These are phyloP conservation scores for Hippocampus guttulatus DNA, from an alignment of 2,113 vertebrate genomes.

Conservation along the genomic window DNA sequence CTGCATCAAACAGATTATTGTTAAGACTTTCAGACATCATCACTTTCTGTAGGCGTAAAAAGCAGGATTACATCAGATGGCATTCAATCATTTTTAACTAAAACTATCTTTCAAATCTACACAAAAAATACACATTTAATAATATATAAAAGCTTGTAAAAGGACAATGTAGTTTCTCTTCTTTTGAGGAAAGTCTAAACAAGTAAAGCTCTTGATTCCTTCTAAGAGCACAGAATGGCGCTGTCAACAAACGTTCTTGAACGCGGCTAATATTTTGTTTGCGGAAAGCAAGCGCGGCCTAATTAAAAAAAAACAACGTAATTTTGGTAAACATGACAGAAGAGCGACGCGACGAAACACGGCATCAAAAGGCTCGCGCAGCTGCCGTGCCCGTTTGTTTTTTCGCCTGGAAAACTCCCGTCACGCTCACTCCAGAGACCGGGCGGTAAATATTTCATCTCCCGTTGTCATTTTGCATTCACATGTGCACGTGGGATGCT, in stretches of 20 bases:
- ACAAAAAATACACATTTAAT: no score
- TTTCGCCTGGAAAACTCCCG: conserved; percentile 26
- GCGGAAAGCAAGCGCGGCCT: background rate
- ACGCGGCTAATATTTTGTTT: background rate
- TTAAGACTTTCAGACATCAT: no score
- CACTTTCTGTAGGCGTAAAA: no score
- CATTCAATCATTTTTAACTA: no score
- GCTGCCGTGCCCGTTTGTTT: conserved; percentile 16
- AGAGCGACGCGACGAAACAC: background rate
- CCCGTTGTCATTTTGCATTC: conserved; percentile 49
- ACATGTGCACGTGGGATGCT: conserved; percentile 31
- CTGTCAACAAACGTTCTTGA: background rate
- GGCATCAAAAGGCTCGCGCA: background rate
- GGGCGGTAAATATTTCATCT: conserved; percentile 62
- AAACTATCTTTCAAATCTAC: no score
- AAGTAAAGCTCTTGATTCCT: background rate
- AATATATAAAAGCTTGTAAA: no score
- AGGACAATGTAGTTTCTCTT: no score
- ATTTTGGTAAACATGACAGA: background rate
- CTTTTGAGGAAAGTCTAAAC: background rate
- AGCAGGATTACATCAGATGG: no score
- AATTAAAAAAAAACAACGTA: background rate
- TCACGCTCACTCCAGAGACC: conserved; percentile 33
- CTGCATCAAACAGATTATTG: no score
- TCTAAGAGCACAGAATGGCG: background rate